These are phyloP conservation scores for Drosophila lutescens DNA, from an alignment of 2,888 invertebrate genomes.

Conservation along the genomic window DNA sequence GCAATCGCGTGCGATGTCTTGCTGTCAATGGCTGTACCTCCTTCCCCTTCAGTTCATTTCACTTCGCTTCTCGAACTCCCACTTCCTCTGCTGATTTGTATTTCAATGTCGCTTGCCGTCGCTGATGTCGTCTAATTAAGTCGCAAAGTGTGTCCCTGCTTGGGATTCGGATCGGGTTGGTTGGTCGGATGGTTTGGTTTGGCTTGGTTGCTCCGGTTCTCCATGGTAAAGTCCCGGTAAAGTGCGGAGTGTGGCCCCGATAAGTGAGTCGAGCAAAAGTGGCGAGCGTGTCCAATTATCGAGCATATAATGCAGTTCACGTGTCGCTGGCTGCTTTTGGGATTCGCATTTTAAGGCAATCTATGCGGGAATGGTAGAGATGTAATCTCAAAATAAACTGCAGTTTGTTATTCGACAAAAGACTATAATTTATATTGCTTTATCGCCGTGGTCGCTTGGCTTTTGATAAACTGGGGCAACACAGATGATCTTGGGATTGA, in stretches of 20 bases:
- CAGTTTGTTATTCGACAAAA: slow-evolving; percentile 22
- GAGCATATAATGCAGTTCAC: slow-evolving; percentile 72
- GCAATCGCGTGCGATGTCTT: slow-evolving; percentile 50
- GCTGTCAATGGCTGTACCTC: slow-evolving; percentile 28
- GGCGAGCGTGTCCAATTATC: slow-evolving; percentile 73
- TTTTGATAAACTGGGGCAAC: slow-evolving; percentile 8
- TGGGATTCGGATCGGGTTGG: slow-evolving; percentile 48
- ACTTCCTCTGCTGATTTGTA: slow-evolving; percentile 4
- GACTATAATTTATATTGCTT: slow-evolving; percentile 14
- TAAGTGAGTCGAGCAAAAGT: slow-evolving; percentile 56
- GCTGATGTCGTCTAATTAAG: slow-evolving; percentile 70
- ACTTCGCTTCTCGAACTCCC: slow-evolving; percentile 1
- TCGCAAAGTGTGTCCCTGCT: slow-evolving; percentile 74
- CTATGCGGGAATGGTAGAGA: slow-evolving; percentile 22
- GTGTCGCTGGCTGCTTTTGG: slow-evolving; percentile 51
- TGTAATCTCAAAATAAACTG: slow-evolving; percentile 34
- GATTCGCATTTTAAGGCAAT: slow-evolving; percentile 27
- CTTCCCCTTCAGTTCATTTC: not conserved
- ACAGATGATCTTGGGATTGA: not conserved
- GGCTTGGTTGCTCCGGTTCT: slow-evolving; percentile 28
- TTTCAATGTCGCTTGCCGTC: slow-evolving; percentile 28
- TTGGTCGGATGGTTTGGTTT: slow-evolving; percentile 31
- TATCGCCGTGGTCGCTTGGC: not conserved
- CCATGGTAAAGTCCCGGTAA: slow-evolving; percentile 33
- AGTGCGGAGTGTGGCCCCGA: slow-evolving; percentile 64